A percentile compares a stretch with the other conserved stretches of the same genome.
phyloP scores from a whole-genome alignment of 37 sponge, comb jelly and placozoan genomes.

The Ephydatia muelleri region DNA sequence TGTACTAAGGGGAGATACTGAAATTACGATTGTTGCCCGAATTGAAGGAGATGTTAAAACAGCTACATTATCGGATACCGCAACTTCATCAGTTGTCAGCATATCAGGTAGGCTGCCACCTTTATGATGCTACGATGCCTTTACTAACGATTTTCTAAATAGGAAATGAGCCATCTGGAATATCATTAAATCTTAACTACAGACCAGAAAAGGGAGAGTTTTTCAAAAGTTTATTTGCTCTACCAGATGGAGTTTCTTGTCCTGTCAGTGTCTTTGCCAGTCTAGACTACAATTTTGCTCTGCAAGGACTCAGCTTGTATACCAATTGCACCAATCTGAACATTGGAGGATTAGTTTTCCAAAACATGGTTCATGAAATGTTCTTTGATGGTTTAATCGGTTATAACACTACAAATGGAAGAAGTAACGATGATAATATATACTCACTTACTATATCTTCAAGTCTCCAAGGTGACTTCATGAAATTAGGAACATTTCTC shows the following conservation, averaged over 20 bases:
- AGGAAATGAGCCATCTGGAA: background rate
- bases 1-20: background rate
- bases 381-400: background rate
- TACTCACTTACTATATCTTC: background rate
- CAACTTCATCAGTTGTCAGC: background rate
- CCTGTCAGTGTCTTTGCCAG: background rate
- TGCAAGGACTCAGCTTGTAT: background rate
- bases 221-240: background rate
- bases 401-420: background rate
- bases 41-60: background rate
- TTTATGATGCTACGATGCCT: background rate
- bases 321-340: background rate
- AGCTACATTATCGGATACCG: background rate
- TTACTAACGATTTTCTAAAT: background rate
- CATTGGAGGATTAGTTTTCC: slow-evolving; percentile 1
- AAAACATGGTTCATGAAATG: background rate
- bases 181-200: background rate
- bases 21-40: background rate
- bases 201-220: background rate
- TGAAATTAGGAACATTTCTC: background rate
- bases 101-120: background rate
- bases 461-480: background rate
- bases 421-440: background rate
- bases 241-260: background rate
- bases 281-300: background rate